Evolutionary conservation across 30 jellyfish, hydroid and myxozoan genomes (phyloP).

Genomic region (Hydractinia echinata): DNA sequence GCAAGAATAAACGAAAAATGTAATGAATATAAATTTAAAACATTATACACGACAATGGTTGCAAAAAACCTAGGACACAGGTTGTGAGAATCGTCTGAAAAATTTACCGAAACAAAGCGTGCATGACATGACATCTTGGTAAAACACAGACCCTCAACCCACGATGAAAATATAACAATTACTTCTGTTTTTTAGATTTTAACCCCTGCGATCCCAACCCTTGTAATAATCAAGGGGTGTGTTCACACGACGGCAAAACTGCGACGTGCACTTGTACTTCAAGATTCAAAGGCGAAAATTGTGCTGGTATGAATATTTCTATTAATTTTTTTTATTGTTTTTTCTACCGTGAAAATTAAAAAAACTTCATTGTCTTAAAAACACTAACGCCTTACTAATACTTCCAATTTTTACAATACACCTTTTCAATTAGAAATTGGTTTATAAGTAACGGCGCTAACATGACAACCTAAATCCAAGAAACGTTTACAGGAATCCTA

Average conservation of each 20-base stretch:
- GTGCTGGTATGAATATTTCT: slow-evolving; percentile 2
- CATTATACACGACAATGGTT: too few species aligned
- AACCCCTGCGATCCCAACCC: slow-evolving; percentile 41
- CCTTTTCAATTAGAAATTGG: too few species aligned
- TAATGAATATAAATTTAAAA: too few species aligned
- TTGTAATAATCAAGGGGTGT: slow-evolving; percentile 22
- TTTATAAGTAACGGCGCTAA: too few species aligned
- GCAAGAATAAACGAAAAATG: too few species aligned
- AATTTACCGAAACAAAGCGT: not conserved
- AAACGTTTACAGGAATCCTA: too few species aligned
- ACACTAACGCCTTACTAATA: not conserved
- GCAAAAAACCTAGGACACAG: too few species aligned
- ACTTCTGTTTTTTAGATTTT: not conserved
- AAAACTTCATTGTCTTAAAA: not conserved
- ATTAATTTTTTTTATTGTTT: not conserved
- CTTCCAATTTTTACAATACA: too few species aligned
- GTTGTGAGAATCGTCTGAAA: not conserved
- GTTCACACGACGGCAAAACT: slow-evolving; percentile 30
- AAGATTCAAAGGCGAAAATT: slow-evolving; percentile 24
- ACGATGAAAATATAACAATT: not conserved
- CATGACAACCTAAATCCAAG: too few species aligned
- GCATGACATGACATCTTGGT: not conserved
- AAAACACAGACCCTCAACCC: not conserved
- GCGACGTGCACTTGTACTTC: slow-evolving; percentile 34
- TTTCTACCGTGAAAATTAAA: not conserved